Evolutionary conservation across 2,797 vertebrate species (phyloP), one percentile per base, ranked within the genome.

Genomic region (Alosa sapidissima): DNA sequence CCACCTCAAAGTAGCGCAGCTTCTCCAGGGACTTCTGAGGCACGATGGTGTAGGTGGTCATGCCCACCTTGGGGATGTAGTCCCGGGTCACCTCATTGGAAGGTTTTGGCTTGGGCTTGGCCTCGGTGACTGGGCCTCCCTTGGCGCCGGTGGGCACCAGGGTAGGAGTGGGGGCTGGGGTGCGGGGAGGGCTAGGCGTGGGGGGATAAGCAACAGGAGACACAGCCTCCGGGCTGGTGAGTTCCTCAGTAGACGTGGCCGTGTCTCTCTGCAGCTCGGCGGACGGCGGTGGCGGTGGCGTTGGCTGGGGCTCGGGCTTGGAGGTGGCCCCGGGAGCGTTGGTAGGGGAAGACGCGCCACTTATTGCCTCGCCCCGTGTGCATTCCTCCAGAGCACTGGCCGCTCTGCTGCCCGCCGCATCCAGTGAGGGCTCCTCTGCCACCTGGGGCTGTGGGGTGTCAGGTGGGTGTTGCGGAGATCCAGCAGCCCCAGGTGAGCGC

Each of bases 41-140:
- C 90, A 99, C 97, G 82, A 99, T 96, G 89, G 98, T 99, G 52
- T 97, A 99, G 28, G 98, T 99, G 0, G 98, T 99, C 97, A 99
- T 96, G 84, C 98, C 98, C 91, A 97, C 95, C 94, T 98, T 99
- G 81, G 98, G 98, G 89, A 97, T 97, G 89, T 99, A 99, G 88
- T 98, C 96, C 89, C 98, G 97, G 16, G 97, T 98, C 90, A 98
- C 95, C 94, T 99, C 98, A 87, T 98, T 97, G 81, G 96, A 98
- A 49, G 97, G 97, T 87, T 98, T 99, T 24, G 96, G 98, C 88
- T 97, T 98, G 86, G 95, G 93, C 90, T 96, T 96, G 45, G 91
- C 91, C 54, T 96, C 94, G 51, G 93, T 91, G 85, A 94, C 65
- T 82, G 93, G 90, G 13, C 92, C 87, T 49, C 86, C 90, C 91